Percentiles rank a stretch among this genome's conserved stretches.
phyloP scores from a whole-genome alignment of 2,888 invertebrate species.

The Zhengitettix transpicula region DNA sequence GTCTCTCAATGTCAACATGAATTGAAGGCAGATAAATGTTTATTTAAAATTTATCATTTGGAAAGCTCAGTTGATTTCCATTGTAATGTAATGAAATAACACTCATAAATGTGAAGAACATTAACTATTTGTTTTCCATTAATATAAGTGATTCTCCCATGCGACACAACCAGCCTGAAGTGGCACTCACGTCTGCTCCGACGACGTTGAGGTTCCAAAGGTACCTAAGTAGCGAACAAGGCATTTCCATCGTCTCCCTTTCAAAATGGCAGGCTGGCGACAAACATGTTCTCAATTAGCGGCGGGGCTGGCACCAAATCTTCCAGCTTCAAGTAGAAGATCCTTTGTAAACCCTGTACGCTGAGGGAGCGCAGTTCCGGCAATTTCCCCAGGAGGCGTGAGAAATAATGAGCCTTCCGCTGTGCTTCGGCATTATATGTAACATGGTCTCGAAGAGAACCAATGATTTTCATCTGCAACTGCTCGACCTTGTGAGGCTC shows the following conservation, averaged over 20 bases:
- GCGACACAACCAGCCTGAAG: too few species aligned
- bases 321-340: conserved; percentile 85
- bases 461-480: conserved; percentile 91
- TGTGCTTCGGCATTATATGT: conserved; percentile 80
- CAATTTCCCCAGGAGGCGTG: conserved; percentile 76
- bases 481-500: conserved; percentile 88
- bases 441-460: conserved; percentile 88
- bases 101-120: too few species aligned
- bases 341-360: conserved; percentile 83
- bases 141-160: too few species aligned
- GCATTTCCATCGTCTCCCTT: background rate
- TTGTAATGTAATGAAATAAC: too few species aligned
- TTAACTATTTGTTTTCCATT: too few species aligned
- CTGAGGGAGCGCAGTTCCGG: conserved; percentile 85
- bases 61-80: too few species aligned
- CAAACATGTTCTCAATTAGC: conserved; percentile 89
- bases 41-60: too few species aligned
- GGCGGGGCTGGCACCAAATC: conserved; percentile 84
- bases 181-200: too few species aligned
- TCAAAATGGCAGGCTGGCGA: conserved; percentile 86
- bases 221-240: conserved; percentile 1
- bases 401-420: conserved; percentile 85
- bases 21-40: too few species aligned
- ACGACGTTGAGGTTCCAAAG: background rate
- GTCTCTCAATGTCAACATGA: too few species aligned